phyloP scores from a whole-genome alignment of 1,140 invertebrate species.

The Thereuonema tuberculata region DNA sequence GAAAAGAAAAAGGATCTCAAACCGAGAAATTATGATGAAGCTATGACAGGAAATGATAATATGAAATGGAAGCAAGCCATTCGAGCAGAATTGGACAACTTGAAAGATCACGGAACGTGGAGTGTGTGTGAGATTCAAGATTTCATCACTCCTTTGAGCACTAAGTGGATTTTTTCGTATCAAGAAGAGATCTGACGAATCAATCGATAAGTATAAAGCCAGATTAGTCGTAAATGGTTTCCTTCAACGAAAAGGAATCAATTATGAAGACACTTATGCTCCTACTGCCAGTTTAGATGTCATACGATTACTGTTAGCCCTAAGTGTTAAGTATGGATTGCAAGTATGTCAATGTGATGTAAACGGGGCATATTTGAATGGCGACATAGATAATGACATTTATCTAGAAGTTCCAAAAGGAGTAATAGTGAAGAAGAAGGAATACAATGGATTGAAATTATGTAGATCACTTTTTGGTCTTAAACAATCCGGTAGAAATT shows the following conservation, averaged over 20 bases:
- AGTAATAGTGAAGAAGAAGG: constrained; percentile 12
- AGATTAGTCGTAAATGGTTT: constrained; percentile 20
- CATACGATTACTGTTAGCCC: constrained; percentile 16
- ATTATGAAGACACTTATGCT: constrained; percentile 21
- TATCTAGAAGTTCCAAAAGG: constrained; percentile 18
- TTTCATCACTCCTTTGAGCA: too few species aligned
- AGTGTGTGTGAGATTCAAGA: too few species aligned
- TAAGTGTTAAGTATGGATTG: constrained; percentile 14
- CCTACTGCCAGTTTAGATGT: constrained; percentile 17
- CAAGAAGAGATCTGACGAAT: constrained; percentile 3
- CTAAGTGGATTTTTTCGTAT: background rate
- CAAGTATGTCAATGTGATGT: constrained; percentile 20
- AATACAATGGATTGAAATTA: constrained; percentile 17
- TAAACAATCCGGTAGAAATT: constrained; percentile 21
- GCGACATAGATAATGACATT: too few species aligned
- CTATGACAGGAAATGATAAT: too few species aligned
- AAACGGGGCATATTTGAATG: constrained; percentile 19
- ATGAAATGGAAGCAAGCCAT: too few species aligned
- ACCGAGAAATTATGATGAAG: too few species aligned
- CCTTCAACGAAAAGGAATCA: constrained; percentile 17
- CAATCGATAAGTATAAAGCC: constrained; percentile 2
- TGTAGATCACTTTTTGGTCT: constrained; percentile 26
- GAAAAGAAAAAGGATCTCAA: too few species aligned
- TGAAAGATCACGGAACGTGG: too few species aligned
- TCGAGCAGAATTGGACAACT: too few species aligned